Percentiles rank a stretch among this genome's conserved stretches.
phyloP scores from a whole-genome alignment of 2,113 vertebrate genomes.

The Anseranas semipalmata region DNA sequence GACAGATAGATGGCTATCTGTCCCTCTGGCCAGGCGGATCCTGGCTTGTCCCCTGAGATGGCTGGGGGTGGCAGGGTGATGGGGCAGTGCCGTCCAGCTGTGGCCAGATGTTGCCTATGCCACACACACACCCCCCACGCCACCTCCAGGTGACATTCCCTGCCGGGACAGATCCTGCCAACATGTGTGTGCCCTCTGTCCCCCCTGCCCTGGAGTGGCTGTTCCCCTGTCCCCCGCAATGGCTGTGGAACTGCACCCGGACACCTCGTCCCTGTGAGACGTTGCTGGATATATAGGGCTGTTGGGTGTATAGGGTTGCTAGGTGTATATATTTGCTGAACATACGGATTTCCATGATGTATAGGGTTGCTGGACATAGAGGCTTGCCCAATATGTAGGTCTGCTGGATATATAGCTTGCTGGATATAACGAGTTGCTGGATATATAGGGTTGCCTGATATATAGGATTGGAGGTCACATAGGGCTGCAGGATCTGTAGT shows the following conservation, averaged over 20 bases:
- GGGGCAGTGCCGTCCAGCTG: neutral
- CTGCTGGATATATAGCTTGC: neutral
- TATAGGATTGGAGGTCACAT: neutral
- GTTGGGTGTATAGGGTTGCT: neutral
- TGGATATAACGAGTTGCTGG: neutral
- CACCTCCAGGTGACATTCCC: neutral
- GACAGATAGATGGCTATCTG: neutral
- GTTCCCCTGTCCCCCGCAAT: too few relatives aligned
- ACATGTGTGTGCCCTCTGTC: too few relatives aligned
- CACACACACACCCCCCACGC: too few relatives aligned
- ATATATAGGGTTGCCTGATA: neutral
- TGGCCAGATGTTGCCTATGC: neutral
- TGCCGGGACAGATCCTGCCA: neutral
- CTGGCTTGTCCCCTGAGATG: too few relatives aligned
- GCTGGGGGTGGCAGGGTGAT: neutral
- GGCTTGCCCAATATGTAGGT: too few relatives aligned
- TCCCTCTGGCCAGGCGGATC: neutral
- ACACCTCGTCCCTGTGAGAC: neutral
- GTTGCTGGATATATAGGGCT: neutral
- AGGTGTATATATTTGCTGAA: neutral
- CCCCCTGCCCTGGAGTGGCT: neutral
- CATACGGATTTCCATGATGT: neutral
- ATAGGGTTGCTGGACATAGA: neutral
- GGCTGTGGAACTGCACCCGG: neutral
- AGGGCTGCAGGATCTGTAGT: neutral